Evolutionary conservation across 2,888 invertebrate genomes (phyloP).

Genomic region (Phengaris arion): DNA sequence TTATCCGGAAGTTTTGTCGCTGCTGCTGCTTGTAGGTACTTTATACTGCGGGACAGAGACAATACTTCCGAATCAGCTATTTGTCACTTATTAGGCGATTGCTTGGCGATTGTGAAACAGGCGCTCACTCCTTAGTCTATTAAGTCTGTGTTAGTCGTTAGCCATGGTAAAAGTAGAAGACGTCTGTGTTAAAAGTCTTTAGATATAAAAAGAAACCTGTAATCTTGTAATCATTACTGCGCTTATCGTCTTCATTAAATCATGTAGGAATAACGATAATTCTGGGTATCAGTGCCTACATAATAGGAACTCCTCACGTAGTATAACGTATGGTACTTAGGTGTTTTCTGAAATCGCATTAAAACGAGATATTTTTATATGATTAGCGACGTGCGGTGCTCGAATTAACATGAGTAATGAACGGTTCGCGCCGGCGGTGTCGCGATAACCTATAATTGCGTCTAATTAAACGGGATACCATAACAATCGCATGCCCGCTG

Average conservation of each 20-base stretch:
- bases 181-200: too few relatives aligned
- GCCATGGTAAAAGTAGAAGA: constrained; percentile 2
- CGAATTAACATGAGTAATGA: constrained; percentile 65
- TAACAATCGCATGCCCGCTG: constrained; percentile 46
- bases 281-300: constrained; percentile 12
- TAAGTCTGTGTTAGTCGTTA: background rate
- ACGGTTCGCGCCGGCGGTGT: constrained; percentile 55
- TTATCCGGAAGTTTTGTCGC: too few relatives aligned
- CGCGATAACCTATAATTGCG: constrained; percentile 60
- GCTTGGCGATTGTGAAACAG: too few relatives aligned
- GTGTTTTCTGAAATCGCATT: constrained; percentile 41
- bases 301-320: constrained; percentile 13
- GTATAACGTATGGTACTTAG: constrained; percentile 15
- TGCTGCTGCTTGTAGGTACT: too few relatives aligned
- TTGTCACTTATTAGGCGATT: too few relatives aligned
- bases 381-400: constrained; percentile 50
- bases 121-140: too few relatives aligned
- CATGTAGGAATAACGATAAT: constrained; percentile 12
- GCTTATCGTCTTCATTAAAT: constrained; percentile 7
- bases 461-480: constrained; percentile 64
- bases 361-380: constrained; percentile 49
- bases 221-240: background rate
- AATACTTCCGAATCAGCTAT: too few relatives aligned
- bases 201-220: background rate
- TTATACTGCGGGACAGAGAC: too few relatives aligned